Evolutionary conservation across 1,140 invertebrate genomes (phyloP).

Genomic region (Drosophila kurseongensis): DNA sequence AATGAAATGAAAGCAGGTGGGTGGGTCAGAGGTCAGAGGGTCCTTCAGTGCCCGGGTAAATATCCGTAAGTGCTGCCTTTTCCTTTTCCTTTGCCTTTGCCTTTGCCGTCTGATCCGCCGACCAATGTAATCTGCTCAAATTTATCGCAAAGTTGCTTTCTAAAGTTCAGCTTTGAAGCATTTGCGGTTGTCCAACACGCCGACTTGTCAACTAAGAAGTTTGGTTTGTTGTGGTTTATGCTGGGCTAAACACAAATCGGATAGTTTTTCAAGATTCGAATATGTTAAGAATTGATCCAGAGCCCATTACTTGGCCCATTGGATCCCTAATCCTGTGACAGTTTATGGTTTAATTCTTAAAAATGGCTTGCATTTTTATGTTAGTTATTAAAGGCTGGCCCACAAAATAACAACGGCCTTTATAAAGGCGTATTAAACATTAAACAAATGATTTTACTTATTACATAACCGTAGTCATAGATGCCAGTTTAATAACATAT

Average conservation of each 20-base stretch:
- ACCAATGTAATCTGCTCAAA: slow-evolving; percentile 35
- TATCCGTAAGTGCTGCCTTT: slow-evolving; percentile 3
- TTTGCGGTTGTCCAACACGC: slow-evolving; percentile 8
- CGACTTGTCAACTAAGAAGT: slow-evolving; percentile 6
- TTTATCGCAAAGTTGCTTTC: slow-evolving; percentile 26
- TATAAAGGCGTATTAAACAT: no score
- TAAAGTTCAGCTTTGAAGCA: slow-evolving; percentile 21
- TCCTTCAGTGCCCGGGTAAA: slow-evolving; percentile 22
- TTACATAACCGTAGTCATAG: no score
- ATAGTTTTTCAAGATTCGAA: background rate
- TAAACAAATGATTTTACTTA: no score
- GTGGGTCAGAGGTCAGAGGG: background rate
- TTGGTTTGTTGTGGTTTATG: slow-evolving; percentile 5
- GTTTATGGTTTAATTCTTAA: no score
- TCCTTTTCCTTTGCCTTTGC: no score
- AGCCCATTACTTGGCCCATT: no score
- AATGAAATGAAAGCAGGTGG: slow-evolving; percentile 34
- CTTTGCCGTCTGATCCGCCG: slow-evolving; percentile 26
- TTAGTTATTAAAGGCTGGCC: no score
- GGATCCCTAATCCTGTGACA: no score
- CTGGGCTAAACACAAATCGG: background rate
- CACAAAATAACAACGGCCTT: no score
- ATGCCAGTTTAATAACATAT: background rate
- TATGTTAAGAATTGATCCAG: no score
- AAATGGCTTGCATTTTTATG: no score